Base-by-base conservation (phyloP, 1,140 invertebrate genomes). In the Uloborus diversus region DNA sequence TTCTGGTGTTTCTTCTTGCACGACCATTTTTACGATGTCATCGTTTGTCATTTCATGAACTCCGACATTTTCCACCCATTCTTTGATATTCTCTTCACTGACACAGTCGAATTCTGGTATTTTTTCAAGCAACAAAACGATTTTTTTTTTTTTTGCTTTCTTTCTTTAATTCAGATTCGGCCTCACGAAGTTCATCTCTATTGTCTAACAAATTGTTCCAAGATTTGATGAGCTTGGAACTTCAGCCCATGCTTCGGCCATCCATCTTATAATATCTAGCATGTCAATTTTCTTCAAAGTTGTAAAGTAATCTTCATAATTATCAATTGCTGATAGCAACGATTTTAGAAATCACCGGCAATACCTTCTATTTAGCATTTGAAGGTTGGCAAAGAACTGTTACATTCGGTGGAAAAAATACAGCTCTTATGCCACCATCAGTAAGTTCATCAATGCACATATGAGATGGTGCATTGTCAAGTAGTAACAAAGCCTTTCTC, bases 281-380 rank as follows among this genome's bases (percentile, higher is more conserved):
- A n/a, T n/a, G n/a, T n/a, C n/a, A n/a, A n/a, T n/a, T 2, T 32
- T 61, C 30, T 61, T 32, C 2, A 32, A 3, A 4, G 57, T 3
- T 23, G 27, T 3, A 28, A 61, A 1, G 30, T 17, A 32, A 9
- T 61, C 2, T 61, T 3, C 30, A 61, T 61, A 13, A 61, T 61
- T 61, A 33, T 2, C 20, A 61, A 61, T 35, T 28, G 0, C 57
- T 61, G n/a, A 61, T 32, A 33, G 1, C 1, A 30, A 61, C 20
- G 57, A 61, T 96, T 96, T 98, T 85, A 76, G 89, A 88, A 84
- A 81, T 84, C 59, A 82, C 47, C 81, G 2, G 17, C 56, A 17
- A 78, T 25, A 81, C 23, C 5, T 69, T 47, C 25, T 37, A 4
- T 56, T 56, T n/a, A 30, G 14, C 20, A 14, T 7, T 61, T 61